A percentile compares a stretch with the other conserved stretches of the same genome.
Conservation (phyloP, 1,140 invertebrate species). For the Conopomorpha cramerella region DNA sequence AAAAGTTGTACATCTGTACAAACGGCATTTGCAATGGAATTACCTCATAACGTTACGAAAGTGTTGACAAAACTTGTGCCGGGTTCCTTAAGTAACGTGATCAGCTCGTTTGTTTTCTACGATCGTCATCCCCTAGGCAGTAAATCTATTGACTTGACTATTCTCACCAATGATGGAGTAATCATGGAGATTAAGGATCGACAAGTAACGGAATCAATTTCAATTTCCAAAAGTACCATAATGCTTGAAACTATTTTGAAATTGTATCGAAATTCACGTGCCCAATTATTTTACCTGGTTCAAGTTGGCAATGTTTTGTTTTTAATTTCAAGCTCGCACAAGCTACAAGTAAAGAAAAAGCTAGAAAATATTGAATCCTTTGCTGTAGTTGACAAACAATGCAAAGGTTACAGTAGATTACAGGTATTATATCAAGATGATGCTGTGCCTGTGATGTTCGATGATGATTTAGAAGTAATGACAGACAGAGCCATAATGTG, state of each 20-base stretch:
- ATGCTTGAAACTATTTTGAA: no score
- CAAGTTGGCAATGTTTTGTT: no score
- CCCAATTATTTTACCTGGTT: no score
- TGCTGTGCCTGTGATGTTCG: conserved; percentile 24
- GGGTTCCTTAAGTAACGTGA: conserved; percentile 9
- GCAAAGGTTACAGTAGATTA: conserved; percentile 19
- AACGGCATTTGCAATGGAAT: no score
- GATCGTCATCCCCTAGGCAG: conserved; percentile 30
- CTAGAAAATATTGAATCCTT: conserved; percentile 25
- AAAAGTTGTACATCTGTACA: no score
- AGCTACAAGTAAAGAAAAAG: no score
- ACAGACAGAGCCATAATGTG: conserved; percentile 4
- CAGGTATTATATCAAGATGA: conserved; percentile 23
- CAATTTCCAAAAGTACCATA: no score
- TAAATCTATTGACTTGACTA: conserved; percentile 21
- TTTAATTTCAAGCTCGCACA: no score
- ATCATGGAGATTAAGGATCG: conserved; percentile 26
- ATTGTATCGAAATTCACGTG: no score
- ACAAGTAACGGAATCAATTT: conserved; percentile 18
- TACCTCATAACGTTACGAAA: conserved; percentile 10
- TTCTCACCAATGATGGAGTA: conserved; percentile 25
- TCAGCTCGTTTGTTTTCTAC: conserved; percentile 28
- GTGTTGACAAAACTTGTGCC: conserved; percentile 14
- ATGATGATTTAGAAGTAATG: conserved; percentile 24
- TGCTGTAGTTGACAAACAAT: conserved; percentile 18